Evolutionary conservation across 2,888 invertebrate genomes (phyloP), one percentile per base, ranked within the genome.

Genomic region (Sinopyrophorus schimmeli): DNA sequence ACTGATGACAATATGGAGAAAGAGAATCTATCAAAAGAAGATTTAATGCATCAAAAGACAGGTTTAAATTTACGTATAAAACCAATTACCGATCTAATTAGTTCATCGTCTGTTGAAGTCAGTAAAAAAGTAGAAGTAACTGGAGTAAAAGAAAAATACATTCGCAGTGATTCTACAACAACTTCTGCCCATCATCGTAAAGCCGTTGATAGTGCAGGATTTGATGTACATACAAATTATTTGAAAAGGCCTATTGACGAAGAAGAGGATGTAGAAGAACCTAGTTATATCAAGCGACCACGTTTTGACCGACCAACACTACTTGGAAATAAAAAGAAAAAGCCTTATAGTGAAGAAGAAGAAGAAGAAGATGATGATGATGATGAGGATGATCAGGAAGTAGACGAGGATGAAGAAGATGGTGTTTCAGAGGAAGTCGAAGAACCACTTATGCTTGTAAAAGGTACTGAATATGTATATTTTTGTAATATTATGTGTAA

Each of bases 371-470:
- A 54, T 1, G 55, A 57, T 6, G 58, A 53, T 2, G n/a, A n/a
- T n/a, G 53, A 47, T 16, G 59, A 55, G 5, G 57, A 60, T 1
- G 58, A 60, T 1, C 14, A 53, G 32, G 41, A 57, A 27, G 43
- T 42, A 14, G 41, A 41, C n/a, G 38, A 39, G 12, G 84, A 89
- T 61, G 85, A 86, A 70, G n/a, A n/a, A n/a, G n/a, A n/a, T n/a
- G n/a, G n/a, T n/a, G n/a, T n/a, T n/a, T n/a, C n/a, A n/a, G n/a
- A n/a, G n/a, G n/a, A n/a, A n/a, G n/a, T n/a, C n/a, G n/a, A n/a
- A n/a, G 89, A 89, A 65, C 86, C 87, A 11, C 73, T 84, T 3
- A 78, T 89, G 77, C 69, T 82, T 61, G 77, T 89, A 0, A 80
- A 79, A 32, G 89, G 48, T 41, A 27, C 23, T 14, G 7, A 31